Evolutionary conservation across 1,140 invertebrate species (phyloP).

Genomic region (Nilaparvata lugens): DNA sequence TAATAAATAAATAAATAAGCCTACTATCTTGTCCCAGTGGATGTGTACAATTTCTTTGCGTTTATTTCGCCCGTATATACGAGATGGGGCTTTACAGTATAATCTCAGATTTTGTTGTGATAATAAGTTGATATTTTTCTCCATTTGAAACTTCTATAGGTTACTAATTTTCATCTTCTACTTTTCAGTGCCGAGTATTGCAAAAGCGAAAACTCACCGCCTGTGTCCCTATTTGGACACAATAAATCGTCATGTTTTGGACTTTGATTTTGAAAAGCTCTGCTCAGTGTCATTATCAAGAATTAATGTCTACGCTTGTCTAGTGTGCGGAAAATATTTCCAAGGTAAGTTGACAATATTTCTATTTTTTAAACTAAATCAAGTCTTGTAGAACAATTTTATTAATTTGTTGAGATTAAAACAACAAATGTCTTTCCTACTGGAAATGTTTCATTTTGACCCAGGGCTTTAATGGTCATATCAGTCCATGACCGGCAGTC

Average conservation of each 20-base stretch:
- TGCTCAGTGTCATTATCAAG: slow-evolving; percentile 96
- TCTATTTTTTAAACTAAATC: neutral
- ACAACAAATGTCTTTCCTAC: neutral
- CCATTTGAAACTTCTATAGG: too few relatives aligned
- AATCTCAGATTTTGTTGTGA: too few relatives aligned
- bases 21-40: too few relatives aligned
- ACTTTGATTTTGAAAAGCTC: slow-evolving; percentile 99
- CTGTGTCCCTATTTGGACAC: slow-evolving; percentile 92
- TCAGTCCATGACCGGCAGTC: too few relatives aligned
- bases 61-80: too few relatives aligned
- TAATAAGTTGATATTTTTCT: too few relatives aligned
- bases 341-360: slow-evolving; percentile 47
- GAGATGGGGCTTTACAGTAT: too few relatives aligned
- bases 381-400: neutral
- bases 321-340: slow-evolving; percentile 99
- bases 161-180: neutral
- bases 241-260: slow-evolving; percentile 91
- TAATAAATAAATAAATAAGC: too few relatives aligned
- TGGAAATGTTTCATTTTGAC: neutral
- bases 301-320: slow-evolving; percentile 99
- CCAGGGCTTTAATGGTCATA: neutral
- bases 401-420: neutral
- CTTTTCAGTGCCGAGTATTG: slow-evolving; percentile 20
- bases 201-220: slow-evolving; percentile 32
- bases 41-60: too few relatives aligned